Evolutionary conservation across 1,140 invertebrate genomes (phyloP), one percentile per base, ranked within the genome.

Genomic region (Papilio helenus): DNA sequence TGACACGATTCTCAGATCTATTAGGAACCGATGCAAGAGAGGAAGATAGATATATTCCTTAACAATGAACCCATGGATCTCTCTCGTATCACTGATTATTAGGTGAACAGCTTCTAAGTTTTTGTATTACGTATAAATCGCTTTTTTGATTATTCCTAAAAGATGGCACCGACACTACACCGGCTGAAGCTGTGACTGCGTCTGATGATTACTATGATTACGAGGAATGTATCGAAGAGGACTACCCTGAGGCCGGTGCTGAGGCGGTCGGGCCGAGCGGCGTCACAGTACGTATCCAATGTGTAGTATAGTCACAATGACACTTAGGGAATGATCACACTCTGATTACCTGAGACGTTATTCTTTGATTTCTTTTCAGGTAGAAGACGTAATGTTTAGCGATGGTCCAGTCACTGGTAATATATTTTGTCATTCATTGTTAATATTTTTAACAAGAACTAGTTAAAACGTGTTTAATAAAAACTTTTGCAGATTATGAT

Each of bases 321-420:
- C 10, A 46, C 44, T 34, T 34, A 34, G 34, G 34, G 34, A 34
- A 34, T 34, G 2, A 4, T 39, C 34, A 39, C 34, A 39, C 34
- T 39, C 34, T 39, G 34, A 39, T 39, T 3, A 39, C 34, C 5
- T 39, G 34, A 39, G 34, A 39, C 7, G 23, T 79, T 55, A 71
- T 55, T 79, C 78, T 73, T 72, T 65, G 72, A 68, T 14, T 89
- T 94, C 3, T 14, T 91, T 95, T 10, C 90, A 95, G 68, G 83
- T 90, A 0, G 95, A 96, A 44, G 96, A 96, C 9, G 88, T 95
- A 7, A 97, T 97, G 97, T 89, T 96, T 51, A 96, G 96, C 83
- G 97, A 97, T 82, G 88, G 92, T 44, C 84, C 91, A 12, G 82
- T 76, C 76, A 89, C 85, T 51, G 93, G 92, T 72, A 91, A 85